These are phyloP conservation scores for Archocentrus centrarchus DNA, from an alignment of 2,113 vertebrate genomes.

Conservation along the genomic window DNA sequence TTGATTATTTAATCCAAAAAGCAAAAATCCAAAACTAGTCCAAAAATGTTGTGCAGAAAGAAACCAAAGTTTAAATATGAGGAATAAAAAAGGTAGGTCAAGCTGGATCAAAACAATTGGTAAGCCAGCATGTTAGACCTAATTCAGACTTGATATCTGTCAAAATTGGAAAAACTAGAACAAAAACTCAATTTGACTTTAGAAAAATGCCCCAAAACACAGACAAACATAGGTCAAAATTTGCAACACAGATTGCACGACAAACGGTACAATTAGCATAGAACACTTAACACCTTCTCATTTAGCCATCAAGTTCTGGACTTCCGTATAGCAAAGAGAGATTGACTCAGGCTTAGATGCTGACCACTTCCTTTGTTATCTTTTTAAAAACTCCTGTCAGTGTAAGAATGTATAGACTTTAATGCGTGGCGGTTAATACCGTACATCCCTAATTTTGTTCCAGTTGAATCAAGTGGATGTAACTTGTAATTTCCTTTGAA, in stretches of 20 bases:
- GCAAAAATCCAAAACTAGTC: background rate
- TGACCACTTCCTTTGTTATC: constrained; percentile 16
- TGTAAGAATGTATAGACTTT: constrained; percentile 35
- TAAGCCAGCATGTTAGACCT: background rate
- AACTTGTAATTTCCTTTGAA: constrained; percentile 60
- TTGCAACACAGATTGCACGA: constrained; percentile 1
- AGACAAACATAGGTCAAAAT: constrained; percentile 3
- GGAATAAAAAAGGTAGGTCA: background rate
- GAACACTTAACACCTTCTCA: constrained; percentile 26
- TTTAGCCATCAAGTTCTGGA: constrained; percentile 7
- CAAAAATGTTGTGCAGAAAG: background rate
- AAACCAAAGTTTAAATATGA: background rate
- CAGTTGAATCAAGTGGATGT: constrained; percentile 48
- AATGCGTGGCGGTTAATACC: constrained; percentile 24
- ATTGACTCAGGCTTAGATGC: background rate
- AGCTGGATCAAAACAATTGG: background rate
- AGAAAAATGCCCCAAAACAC: background rate
- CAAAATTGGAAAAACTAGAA: too few relatives aligned
- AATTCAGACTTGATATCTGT: background rate
- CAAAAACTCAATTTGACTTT: too few relatives aligned
- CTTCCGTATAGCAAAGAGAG: background rate
- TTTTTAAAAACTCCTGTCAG: constrained; percentile 28
- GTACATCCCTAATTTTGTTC: constrained; percentile 33
- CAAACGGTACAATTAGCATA: constrained; percentile 32
- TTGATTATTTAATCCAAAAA: background rate